Conservation (phyloP, 2,888 invertebrate species). For the Malacosoma neustria region DNA sequence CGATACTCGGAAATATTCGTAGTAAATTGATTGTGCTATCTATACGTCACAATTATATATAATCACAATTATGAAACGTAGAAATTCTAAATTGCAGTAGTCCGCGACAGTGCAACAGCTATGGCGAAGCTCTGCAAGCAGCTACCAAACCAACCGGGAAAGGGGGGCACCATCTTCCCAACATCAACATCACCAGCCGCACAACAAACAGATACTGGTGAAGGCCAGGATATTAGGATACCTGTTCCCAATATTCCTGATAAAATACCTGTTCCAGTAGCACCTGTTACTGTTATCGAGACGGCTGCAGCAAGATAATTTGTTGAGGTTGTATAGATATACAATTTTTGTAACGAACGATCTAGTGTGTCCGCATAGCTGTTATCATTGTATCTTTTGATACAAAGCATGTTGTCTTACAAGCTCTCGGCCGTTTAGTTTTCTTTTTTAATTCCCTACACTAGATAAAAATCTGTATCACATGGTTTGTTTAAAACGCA, state of each 20-base stretch:
- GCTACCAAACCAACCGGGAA: slow-evolving; percentile 16
- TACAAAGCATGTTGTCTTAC: no score
- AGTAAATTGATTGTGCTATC: no score
- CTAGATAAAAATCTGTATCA: no score
- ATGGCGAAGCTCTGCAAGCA: slow-evolving; percentile 54
- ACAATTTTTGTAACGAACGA: no score
- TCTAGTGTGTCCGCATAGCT: no score
- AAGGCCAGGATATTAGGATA: slow-evolving; percentile 2
- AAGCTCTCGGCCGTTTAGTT: no score
- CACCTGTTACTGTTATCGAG: slow-evolving; percentile 3
- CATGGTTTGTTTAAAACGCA: no score
- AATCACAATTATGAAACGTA: background rate
- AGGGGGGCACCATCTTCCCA: slow-evolving; percentile 35
- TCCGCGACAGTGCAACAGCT: slow-evolving; percentile 53
- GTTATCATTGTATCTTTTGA: no score
- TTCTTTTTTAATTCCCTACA: no score
- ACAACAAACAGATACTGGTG: slow-evolving; percentile 20
- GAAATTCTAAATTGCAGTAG: slow-evolving; percentile 27
- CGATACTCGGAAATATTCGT: no score
- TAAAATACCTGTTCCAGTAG: slow-evolving; percentile 4
- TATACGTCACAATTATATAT: no score
- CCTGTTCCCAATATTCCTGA: slow-evolving; percentile 5
- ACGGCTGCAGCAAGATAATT: slow-evolving; percentile 6
- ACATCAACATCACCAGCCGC: slow-evolving; percentile 27
- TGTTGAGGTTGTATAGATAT: background rate